Base-by-base conservation (phyloP, 2,113 vertebrate genomes). In the Amazona guildingii region DNA sequence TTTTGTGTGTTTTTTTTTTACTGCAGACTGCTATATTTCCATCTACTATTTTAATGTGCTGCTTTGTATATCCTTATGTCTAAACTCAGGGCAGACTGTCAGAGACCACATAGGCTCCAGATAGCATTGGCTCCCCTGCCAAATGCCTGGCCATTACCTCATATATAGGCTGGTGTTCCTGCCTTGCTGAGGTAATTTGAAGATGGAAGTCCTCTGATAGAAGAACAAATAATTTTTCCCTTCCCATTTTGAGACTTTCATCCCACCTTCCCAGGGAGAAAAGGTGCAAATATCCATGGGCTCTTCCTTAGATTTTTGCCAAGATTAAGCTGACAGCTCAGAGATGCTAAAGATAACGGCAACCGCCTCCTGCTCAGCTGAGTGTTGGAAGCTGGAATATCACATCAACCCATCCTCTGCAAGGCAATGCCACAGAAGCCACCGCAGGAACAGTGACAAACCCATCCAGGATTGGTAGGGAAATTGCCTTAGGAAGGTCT, bases 41-140 rank as follows among this genome's bases (percentile, higher is more conserved):
- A 88, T 89, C 64, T 94, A 73, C 73, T 94, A 57, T 97, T 94
- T 96, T 90, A 81, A 92, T 85, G n/a, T 20, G n/a, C 17, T 77
- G 8, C 62, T 95, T 93, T 86, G 44, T 88, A 68, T 91, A 88
- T 88, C 90, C 70, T 39, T 75, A 18, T 67, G 67, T 61, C 33
- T 91, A 73, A 96, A 87, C 46, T 87, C 74, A n/a, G 80, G 73
- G 73, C 88, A 91, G 83, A 35, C 35, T 87, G 74, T 94, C 48
- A 90, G 77, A 44, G 69, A 59, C 41, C 44, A 4, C 35, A 13
- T 1, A 70, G 55, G 29, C 41, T 88, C 39, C 55, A 88, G 76
- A 39, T 82, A 76, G 61, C 19, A 2, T n/a, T 88, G 87, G 55
- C 43, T 62, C 12, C 28, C 37, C 66, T 83, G 92, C 93, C 80